Conservation (phyloP, 2,797 vertebrate species). For the Epinephelus malabaricus region DNA sequence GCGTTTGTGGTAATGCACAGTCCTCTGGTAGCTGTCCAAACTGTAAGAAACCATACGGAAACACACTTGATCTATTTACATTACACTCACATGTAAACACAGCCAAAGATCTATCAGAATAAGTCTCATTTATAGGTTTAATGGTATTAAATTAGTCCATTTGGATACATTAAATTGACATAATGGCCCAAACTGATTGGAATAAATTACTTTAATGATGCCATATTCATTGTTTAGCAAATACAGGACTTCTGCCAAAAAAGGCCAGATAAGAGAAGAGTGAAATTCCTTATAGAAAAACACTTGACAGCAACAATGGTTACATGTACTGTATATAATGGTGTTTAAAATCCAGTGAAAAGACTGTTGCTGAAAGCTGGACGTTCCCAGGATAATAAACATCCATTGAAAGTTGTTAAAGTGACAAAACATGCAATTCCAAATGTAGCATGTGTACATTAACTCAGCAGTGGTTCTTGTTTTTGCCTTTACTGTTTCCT, state of each 20-base stretch:
- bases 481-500: not conserved
- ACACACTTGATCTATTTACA: constrained; percentile 13
- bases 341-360: not conserved
- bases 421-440: constrained; percentile 15
- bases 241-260: not conserved
- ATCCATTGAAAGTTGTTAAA: constrained; percentile 16
- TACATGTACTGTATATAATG: not conserved
- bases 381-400: constrained; percentile 24
- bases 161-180: constrained; percentile 16
- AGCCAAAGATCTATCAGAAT: constrained; percentile 10
- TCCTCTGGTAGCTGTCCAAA: constrained; percentile 11
- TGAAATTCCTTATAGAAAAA: not conserved
- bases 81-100: not conserved
- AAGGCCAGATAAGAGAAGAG: not conserved
- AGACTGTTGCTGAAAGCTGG: not conserved
- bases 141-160: constrained; percentile 31
- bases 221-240: not conserved
- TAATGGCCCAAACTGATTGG: constrained; percentile 24
- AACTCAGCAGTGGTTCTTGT: not conserved
- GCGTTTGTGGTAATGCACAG: not conserved
- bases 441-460: constrained; percentile 1
- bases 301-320: not conserved
- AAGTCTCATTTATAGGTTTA: constrained; percentile 5
- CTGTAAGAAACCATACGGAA: constrained; percentile 8
- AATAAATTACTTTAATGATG: constrained; percentile 28